Base-by-base conservation (phyloP, 2,888 invertebrate genomes). In the Watsonalla cultraria region DNA sequence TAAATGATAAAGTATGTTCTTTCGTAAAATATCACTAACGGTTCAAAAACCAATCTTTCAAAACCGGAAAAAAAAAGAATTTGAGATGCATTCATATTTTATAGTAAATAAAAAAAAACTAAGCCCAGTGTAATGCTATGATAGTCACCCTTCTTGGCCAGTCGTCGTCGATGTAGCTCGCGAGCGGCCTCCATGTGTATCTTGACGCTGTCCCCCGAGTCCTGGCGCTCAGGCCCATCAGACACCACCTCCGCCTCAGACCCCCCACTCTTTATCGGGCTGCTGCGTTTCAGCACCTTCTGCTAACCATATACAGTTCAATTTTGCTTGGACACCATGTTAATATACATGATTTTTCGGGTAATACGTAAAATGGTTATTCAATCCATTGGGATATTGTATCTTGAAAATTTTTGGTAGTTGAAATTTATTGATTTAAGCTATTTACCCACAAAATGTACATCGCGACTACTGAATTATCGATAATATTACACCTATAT, bases 111-210 rank as follows among this genome's bases (percentile, higher is more conserved):
- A 2, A 4, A 24, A 1, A 2, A 24, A 4, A 24, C 24, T 4
- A 24, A 24, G 1, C 24, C 24, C n/a, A n/a, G n/a, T n/a, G n/a
- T n/a, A 24, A 24, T 2, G 24, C 24, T 11, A 8, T 5, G 2
- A 11, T 24, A 6, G 45, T 46, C 35, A 91, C 91, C 91, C 77
- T 91, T 90, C 69, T 90, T 91, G 4, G 91, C 91, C 0, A 91
- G 73, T 5, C 86, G 58, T 1, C 83, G 57, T 15, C 91, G 53
- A 51, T 91, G 91, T 66, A 83, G 80, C 60, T 91, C 91, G 47
- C 91, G 60, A 0, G 89, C 90, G 0, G 84, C 86, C 61, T 91
- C 91, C 91, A 91, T 91, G 67, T 90, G 87, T 56, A 91, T 72
- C 80, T 90, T 91, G 60, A 90, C 78, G 58, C 74, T 70, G 74